Conservation (phyloP, 1,140 invertebrate species). For the Rhagoletis pomonella region DNA sequence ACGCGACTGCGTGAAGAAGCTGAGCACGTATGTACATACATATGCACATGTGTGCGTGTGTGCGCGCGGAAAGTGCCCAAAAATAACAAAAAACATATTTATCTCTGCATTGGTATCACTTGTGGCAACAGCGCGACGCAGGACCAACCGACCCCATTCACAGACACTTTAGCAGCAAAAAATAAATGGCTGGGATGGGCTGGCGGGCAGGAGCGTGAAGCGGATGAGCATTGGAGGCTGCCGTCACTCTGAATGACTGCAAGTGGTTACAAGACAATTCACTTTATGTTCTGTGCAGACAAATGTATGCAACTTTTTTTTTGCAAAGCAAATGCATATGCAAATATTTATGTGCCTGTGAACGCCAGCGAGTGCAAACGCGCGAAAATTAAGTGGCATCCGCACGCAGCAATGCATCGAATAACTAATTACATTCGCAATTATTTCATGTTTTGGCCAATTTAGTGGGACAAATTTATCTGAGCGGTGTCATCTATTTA, state of each 20-base stretch:
- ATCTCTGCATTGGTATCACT: constrained; percentile 25
- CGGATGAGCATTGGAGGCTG: background rate
- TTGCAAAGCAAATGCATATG: background rate
- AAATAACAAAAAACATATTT: background rate
- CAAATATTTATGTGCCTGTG: background rate
- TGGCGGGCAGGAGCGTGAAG: background rate
- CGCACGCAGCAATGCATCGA: constrained; percentile 63
- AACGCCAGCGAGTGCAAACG: background rate
- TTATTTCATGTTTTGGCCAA: constrained; percentile 75
- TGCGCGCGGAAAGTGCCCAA: background rate
- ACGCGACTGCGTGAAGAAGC: background rate
- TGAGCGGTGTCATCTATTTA: constrained; percentile 74
- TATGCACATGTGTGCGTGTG: background rate
- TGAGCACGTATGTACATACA: background rate
- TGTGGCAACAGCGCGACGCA: constrained; percentile 37
- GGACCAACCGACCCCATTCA: constrained; percentile 35
- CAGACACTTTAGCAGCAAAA: background rate
- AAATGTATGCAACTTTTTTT: background rate
- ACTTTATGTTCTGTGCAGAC: constrained; percentile 61
- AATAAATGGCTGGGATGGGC: background rate
- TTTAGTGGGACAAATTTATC: constrained; percentile 75
- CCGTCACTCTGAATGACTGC: background rate
- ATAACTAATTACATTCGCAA: constrained; percentile 75
- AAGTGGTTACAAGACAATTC: constrained; percentile 72
- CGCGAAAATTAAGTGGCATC: constrained; percentile 52